A percentile compares a stretch with the other conserved stretches of the same genome.
phyloP scores from a whole-genome alignment of 2,113 vertebrate species.

The Falcunculus frontatus region DNA sequence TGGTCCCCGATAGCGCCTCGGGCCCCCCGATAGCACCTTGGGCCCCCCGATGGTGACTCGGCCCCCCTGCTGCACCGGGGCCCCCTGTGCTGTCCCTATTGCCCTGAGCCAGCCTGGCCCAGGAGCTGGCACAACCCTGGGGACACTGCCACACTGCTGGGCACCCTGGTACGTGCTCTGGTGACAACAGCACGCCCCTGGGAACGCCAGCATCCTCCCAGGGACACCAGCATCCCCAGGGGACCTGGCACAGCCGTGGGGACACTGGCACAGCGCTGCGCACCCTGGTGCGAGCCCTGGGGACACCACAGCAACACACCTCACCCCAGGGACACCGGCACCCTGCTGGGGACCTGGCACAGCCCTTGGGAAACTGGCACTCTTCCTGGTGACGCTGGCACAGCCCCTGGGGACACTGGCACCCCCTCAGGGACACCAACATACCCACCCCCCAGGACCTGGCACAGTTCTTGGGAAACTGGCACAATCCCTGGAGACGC shows the following conservation, averaged over 20 bases:
- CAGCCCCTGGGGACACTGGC: neutral
- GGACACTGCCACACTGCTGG: neutral
- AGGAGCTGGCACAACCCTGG: neutral
- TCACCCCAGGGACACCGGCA: neutral
- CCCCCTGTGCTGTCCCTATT: neutral
- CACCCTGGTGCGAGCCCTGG: neutral
- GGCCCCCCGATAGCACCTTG: neutral
- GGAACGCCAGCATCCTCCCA: too few relatives aligned
- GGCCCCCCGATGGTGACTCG: accelerated
- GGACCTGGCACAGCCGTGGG: neutral
- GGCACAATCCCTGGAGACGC: neutral
- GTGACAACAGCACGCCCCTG: neutral
- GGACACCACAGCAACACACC: neutral
- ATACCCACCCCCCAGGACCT: neutral
- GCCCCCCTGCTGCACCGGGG: accelerated
- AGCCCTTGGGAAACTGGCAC: neutral
- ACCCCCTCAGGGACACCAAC: neutral
- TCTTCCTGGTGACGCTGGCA: neutral
- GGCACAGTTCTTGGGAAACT: neutral
- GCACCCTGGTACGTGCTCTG: too few relatives aligned
- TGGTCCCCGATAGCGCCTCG: accelerated
- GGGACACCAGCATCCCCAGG: neutral
- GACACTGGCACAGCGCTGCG: neutral
- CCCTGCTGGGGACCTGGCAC: neutral
- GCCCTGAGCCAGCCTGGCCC: accelerated